Base-by-base conservation (phyloP, 2,888 invertebrate species). In the Dysmachus trigonus region DNA sequence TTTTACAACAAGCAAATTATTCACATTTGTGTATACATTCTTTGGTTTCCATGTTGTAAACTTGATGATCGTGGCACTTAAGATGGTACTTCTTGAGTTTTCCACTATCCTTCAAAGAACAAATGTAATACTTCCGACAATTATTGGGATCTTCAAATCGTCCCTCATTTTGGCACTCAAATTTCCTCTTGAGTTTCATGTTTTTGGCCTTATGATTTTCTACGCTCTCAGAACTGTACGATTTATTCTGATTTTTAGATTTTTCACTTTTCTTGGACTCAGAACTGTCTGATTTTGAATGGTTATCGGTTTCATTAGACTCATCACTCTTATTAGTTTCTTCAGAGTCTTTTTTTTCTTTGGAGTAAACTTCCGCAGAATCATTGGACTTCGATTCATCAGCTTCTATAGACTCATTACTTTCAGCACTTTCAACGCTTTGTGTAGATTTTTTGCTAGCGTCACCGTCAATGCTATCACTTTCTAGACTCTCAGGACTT, bases 61-160 rank as follows among this genome's bases (percentile, higher is more conserved):
- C 87, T 33, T 87, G 35, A 51, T 87, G 81, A 8, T 51, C 18
- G 3, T 85, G 33, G 47, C 89, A 89, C 31, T 87, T 85, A 7
- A 86, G 73, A n/a, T 88, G 86, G 53, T 73, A 22, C 74, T 86
- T 84, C 22, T 81, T 41, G 30, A 87, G 85, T 33, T 71, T 85
- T n/a, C 85, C 13, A 3, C 27, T 38, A 6, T 72, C 38, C 22
- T 87, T 85, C 86, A 87, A 88, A 8, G 53, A 62, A 31, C 89
- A 89, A 2, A 86, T 88, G 74, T 88, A 88, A 35, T 89, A 89
- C 87, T 88, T 89, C 2, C 85, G 72, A 71, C 88, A 88, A 53
- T 88, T 88, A 22, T 74, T 83, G 4, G 53, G 47, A 86, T 88
- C 86, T 13, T 88, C 82, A 47, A 88, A 89, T 1, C 71, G 85